Evolutionary conservation across 1,140 invertebrate species (phyloP), one percentile per base, ranked within the genome.

Genomic region (Eciton burchellii): DNA sequence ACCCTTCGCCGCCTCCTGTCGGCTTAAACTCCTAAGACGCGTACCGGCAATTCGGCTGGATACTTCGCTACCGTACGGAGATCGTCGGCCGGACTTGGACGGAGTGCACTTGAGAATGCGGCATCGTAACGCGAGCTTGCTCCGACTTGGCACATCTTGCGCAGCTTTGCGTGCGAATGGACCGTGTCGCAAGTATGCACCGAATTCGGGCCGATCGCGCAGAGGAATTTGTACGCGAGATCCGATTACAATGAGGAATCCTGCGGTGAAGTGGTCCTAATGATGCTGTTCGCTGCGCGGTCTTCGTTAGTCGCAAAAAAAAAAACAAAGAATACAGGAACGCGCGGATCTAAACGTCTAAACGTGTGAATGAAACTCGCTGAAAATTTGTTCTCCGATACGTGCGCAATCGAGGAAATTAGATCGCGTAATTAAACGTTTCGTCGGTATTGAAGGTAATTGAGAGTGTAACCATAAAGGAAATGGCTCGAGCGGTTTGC

Each of bases 11-110:
- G 21, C 74, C 84, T 71, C 52, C 65, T 41, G 8, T 82, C 56
- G 45, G 59, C 29, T 65, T 62, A 84, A 62, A 47, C 59, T 85
- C 52, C 63, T 68, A 70, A 79, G 74, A 70, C 74, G 63, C 74
- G 26, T 77, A 63, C 72, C 45, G 49, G 57, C 21, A 35, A 68
- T 26, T 5, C 62, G 29, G 19, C n/a, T n/a, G 72, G 35, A 68
- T 68, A 66, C 60, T 54, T 43, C 60, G 72, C 26, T 68, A 68
- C 49, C 8, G 21, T 70, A 11, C 45, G 35, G 54, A 70, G 52
- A 35, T 6, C 6, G 35, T 63, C 63, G 49, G 26, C 49, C 35
- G 74, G 52, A 79, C 60, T 76, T 52, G 21, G 11, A 29, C 26
- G 56, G 49, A 45, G 49, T 45, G 52, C 63, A 56, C 63, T 79